A percentile compares a stretch with the other conserved stretches of the same genome.
Conservation (phyloP, 2,797 vertebrate species). For the Bucorvus abyssinicus region DNA sequence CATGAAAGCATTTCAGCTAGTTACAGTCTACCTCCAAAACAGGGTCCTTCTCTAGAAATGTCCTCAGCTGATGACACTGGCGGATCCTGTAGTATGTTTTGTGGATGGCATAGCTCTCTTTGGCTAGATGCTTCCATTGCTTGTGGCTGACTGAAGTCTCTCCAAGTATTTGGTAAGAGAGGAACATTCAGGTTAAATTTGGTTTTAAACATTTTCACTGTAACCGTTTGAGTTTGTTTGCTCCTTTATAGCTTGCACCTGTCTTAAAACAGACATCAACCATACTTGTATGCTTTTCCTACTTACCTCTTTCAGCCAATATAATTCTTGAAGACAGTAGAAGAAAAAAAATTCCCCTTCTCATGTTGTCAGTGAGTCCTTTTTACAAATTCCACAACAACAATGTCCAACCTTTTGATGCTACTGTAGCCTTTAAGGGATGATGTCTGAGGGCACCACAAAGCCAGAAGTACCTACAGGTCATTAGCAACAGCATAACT, state of each 20-base stretch:
- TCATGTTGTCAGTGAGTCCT: neutral
- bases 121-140: neutral
- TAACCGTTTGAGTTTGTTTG: neutral
- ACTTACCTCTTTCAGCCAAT: neutral
- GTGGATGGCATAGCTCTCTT: neutral
- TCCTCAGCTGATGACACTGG: neutral
- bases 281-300: neutral
- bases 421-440: neutral
- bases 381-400: neutral
- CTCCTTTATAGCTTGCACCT: neutral
- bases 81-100: neutral
- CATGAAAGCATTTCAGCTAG: neutral
- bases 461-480: neutral
- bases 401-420: neutral
- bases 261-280: neutral
- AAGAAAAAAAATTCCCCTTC: neutral
- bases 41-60: neutral
- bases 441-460: neutral
- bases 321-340: neutral
- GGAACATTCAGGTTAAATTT: neutral
- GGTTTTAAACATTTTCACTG: neutral
- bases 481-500: neutral
- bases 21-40: neutral
- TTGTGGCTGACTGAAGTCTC: neutral
- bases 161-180: neutral